Conservation (phyloP, 2,113 vertebrate genomes). For the Sphaerodactylus townsendi region DNA sequence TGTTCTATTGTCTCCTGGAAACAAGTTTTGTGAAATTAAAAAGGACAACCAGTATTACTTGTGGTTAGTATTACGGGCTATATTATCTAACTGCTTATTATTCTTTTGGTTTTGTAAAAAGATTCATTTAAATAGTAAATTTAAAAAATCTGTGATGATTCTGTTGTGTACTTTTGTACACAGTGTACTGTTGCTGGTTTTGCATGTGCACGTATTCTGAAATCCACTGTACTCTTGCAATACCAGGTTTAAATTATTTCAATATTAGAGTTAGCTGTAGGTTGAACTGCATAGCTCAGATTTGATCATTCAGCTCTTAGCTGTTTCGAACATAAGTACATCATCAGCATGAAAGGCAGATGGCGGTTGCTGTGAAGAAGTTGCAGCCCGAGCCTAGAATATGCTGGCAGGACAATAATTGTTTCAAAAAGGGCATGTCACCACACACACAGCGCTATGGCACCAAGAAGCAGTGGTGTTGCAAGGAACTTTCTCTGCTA, state of each 20-base stretch:
- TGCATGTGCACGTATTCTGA: no score
- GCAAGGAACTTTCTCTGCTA: background rate
- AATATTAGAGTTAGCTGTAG: fast-evolving
- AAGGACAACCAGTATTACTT: background rate
- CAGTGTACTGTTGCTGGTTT: no score
- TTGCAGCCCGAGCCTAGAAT: background rate
- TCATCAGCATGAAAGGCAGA: background rate
- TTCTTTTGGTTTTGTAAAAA: background rate
- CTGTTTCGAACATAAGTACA: background rate
- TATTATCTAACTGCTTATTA: background rate
- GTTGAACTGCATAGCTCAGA: background rate
- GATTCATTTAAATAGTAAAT: no score
- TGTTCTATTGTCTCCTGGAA: background rate
- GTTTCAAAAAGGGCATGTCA: background rate
- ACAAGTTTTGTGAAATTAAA: background rate
- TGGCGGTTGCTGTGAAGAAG: background rate
- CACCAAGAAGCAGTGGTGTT: background rate
- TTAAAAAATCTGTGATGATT: no score
- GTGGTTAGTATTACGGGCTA: background rate
- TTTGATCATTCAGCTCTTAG: fast-evolving
- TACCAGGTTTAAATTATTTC: no score
- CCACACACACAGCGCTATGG: background rate
- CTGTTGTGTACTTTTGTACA: no score
- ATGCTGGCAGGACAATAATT: background rate
- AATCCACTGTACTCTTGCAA: no score